Conservation (phyloP, 2,113 vertebrate genomes). For the Rhabdornis inornatus region DNA sequence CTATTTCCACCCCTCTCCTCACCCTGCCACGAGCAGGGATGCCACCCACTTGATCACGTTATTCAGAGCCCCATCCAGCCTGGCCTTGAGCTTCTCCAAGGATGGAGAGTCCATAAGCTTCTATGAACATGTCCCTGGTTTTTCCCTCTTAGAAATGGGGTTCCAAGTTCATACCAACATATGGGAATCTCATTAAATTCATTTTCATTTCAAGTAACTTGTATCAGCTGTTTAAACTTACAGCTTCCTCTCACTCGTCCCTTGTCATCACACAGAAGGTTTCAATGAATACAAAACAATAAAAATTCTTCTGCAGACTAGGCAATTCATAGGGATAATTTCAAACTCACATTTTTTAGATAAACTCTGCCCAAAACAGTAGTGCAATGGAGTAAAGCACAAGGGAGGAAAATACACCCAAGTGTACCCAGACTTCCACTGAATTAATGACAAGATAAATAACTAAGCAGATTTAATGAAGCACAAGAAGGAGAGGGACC, state of each 20-base stretch:
- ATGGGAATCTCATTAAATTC: not conserved
- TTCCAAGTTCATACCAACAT: not conserved
- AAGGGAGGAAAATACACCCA: not conserved
- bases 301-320: not conserved
- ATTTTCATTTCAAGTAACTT: not conserved
- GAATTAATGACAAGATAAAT: not conserved
- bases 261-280: not conserved
- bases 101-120: not conserved
- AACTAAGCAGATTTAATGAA: not conserved
- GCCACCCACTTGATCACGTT: not conserved
- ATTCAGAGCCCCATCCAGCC: not conserved
- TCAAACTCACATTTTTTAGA: not conserved
- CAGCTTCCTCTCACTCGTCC: not conserved
- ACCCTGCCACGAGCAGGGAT: fast-evolving
- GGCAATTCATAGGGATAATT: not conserved
- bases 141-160: not conserved
- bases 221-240: not conserved
- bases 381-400: not conserved
- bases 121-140: not conserved
- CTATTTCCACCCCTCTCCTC: not conserved
- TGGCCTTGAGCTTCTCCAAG: not conserved
- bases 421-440: not conserved
- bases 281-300: not conserved
- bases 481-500: not conserved
- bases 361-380: not conserved